Percentiles rank a stretch among this genome's conserved stretches.
Evolutionary conservation across 2,797 vertebrate species (phyloP).

Genomic region (Tenualosa thibaudeaui): DNA sequence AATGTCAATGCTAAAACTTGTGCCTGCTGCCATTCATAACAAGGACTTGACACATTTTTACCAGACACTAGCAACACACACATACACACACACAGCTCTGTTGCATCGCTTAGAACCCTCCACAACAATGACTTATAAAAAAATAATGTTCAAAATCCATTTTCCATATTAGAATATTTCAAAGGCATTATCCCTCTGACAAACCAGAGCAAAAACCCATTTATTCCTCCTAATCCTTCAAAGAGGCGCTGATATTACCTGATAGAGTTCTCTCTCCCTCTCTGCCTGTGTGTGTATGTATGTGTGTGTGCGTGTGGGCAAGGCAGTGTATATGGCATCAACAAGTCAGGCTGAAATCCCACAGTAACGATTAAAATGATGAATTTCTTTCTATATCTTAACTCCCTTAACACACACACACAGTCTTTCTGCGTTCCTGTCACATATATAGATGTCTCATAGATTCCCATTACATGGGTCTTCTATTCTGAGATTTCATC

Average conservation of each 20-base stretch:
- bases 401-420: slow-evolving; percentile 12
- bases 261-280: slow-evolving; percentile 56
- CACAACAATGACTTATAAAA: not conserved
- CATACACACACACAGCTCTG: not conserved
- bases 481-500: too few species aligned
- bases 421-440: slow-evolving; percentile 37
- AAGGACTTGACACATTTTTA: slow-evolving; percentile 8
- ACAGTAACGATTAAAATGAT: slow-evolving; percentile 66
- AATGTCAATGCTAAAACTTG: slow-evolving; percentile 38
- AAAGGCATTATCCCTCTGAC: slow-evolving; percentile 70
- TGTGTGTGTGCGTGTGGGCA: slow-evolving; percentile 26
- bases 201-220: slow-evolving; percentile 69
- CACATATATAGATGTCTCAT: slow-evolving; percentile 32
- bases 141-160: slow-evolving; percentile 64
- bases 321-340: slow-evolving; percentile 67
- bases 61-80: not conserved
- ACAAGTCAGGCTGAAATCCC: slow-evolving; percentile 69
- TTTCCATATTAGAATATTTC: slow-evolving; percentile 73
- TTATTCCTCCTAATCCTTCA: slow-evolving; percentile 77
- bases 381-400: slow-evolving; percentile 24
- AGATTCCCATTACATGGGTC: too few species aligned
- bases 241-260: slow-evolving; percentile 74
- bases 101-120: not conserved
- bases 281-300: slow-evolving; percentile 13
- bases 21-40: not conserved